Conservation (phyloP, 2,888 invertebrate genomes). For the Cheilosia urbana region DNA sequence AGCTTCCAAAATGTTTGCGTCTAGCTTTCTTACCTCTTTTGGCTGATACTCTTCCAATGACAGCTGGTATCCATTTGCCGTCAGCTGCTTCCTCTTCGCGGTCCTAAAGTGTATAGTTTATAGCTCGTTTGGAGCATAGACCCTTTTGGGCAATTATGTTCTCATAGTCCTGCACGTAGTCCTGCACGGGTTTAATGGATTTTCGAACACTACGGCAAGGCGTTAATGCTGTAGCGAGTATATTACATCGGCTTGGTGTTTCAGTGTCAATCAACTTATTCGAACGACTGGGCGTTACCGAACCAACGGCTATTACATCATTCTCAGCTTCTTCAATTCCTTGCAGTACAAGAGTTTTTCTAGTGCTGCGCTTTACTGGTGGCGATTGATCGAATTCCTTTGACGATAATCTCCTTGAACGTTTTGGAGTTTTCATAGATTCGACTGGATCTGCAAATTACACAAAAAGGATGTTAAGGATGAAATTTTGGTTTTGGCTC, state of each 20-base stretch:
- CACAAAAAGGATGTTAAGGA: background rate
- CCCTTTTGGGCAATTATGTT: constrained; percentile 78
- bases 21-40: constrained; percentile 77
- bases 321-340: constrained; percentile 12
- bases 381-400: background rate
- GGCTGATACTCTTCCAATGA: constrained; percentile 79
- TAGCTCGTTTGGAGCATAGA: constrained; percentile 21
- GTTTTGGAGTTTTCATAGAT: constrained; percentile 46
- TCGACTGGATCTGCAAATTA: constrained; percentile 1
- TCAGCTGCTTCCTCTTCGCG: constrained; percentile 26
- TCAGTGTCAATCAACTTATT: background rate
- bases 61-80: constrained; percentile 78
- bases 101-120: background rate
- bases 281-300: constrained; percentile 22
- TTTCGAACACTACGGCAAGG: constrained; percentile 81
- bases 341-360: background rate
- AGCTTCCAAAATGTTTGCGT: constrained; percentile 12
- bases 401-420: constrained; percentile 6
- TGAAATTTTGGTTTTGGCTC: too few relatives aligned
- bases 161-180: constrained; percentile 81
- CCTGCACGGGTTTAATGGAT: constrained; percentile 79
- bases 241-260: constrained; percentile 42
- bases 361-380: constrained; percentile 1
- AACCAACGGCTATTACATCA: background rate
- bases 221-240: constrained; percentile 68